These are phyloP conservation scores for Drosophila merina DNA, from an alignment of 2,888 invertebrate species.

Conservation along the genomic window DNA sequence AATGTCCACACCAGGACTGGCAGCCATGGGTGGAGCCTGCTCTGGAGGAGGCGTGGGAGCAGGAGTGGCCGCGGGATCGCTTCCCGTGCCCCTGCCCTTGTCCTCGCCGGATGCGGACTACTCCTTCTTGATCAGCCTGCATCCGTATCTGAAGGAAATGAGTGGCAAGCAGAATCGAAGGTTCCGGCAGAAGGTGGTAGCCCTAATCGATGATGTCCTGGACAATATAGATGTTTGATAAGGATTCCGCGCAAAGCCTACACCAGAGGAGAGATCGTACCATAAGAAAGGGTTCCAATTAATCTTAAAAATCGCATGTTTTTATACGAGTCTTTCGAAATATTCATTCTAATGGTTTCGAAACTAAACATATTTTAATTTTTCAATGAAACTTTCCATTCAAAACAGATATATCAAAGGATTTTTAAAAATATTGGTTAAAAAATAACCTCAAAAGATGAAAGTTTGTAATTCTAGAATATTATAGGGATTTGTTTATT, in stretches of 20 bases:
- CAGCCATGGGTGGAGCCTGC: conserved; percentile 2
- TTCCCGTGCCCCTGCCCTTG: conserved; percentile 24
- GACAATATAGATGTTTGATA: conserved; percentile 69
- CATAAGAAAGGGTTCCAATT: neutral
- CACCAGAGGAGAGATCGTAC: neutral
- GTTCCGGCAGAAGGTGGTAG: conserved; percentile 81
- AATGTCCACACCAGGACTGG: conserved; percentile 33
- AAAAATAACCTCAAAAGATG: no score
- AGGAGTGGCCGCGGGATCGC: conserved; percentile 2
- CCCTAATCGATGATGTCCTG: conserved; percentile 78
- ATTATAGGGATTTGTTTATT: no score
- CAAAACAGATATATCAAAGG: neutral
- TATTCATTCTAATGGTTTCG: neutral
- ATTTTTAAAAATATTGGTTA: neutral
- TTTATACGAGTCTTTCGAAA: no score
- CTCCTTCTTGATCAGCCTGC: conserved; percentile 80
- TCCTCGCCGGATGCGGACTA: conserved; percentile 78
- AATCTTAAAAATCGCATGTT: no score
- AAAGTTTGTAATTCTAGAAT: no score
- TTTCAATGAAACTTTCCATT: neutral
- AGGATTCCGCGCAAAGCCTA: neutral
- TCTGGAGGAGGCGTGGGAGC: neutral
- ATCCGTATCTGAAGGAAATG: conserved; percentile 81
- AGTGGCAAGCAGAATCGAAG: conserved; percentile 81
- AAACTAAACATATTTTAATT: neutral